Conservation (phyloP, 2,888 invertebrate species). For the Pteria penguin region DNA sequence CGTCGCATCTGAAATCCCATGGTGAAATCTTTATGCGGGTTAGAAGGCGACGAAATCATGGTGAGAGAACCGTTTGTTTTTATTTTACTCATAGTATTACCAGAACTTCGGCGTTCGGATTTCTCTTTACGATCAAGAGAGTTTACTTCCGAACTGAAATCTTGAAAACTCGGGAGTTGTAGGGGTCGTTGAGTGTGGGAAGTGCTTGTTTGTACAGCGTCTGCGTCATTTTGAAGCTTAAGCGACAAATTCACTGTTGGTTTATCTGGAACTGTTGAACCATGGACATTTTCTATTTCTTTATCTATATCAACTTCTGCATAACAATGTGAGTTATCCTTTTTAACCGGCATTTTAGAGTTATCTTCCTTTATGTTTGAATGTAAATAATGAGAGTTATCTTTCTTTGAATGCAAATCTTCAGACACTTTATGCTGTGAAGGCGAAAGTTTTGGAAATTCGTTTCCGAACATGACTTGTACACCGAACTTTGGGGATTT, state of each 20-base stretch:
- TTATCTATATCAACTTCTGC: neutral
- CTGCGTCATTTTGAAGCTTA: neutral
- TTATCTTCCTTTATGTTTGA: no score
- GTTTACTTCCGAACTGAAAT: slow-evolving; percentile 40
- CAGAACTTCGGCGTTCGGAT: slow-evolving; percentile 63
- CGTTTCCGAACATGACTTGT: neutral
- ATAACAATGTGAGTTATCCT: neutral
- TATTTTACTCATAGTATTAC: slow-evolving; percentile 70
- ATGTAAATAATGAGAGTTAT: no score
- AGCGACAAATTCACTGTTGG: slow-evolving; percentile 11
- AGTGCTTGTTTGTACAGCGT: neutral
- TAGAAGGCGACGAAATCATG: slow-evolving; percentile 72
- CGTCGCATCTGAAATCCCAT: slow-evolving; percentile 66
- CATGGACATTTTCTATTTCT: neutral
- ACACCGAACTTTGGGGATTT: neutral
- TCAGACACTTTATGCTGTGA: neutral
- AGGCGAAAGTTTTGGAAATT: neutral
- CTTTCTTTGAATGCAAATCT: neutral
- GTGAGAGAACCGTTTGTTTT: slow-evolving; percentile 78
- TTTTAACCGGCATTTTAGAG: no score
- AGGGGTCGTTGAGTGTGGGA: slow-evolving; percentile 31
- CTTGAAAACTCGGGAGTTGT: slow-evolving; percentile 56
- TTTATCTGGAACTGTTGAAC: neutral
- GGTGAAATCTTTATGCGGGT: slow-evolving; percentile 68
- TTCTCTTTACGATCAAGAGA: slow-evolving; percentile 62